A percentile compares a stretch with the other conserved stretches of the same genome.
These are phyloP conservation scores for Cerceris ruficornis DNA, from an alignment of 2,888 invertebrate genomes.

Conservation along the genomic window DNA sequence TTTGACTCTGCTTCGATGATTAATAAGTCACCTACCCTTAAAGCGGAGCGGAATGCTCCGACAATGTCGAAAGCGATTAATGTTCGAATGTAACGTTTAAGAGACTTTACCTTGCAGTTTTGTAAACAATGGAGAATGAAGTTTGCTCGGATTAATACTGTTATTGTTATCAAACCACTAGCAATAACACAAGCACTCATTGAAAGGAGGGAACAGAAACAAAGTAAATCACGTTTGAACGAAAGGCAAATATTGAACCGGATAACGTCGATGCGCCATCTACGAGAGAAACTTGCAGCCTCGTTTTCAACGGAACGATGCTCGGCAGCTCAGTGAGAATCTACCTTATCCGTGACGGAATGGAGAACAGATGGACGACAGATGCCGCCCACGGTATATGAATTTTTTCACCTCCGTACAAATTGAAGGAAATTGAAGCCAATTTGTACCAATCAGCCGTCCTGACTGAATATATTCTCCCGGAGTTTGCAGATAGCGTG, in stretches of 20 bases:
- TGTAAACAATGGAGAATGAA: not conserved
- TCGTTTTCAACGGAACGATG: not conserved
- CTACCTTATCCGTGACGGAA: slow-evolving; percentile 34
- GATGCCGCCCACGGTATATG: slow-evolving; percentile 61
- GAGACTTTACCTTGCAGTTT: not conserved
- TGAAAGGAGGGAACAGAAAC: too few species aligned
- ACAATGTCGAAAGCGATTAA: not conserved
- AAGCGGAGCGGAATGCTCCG: not conserved
- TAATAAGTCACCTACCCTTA: too few species aligned
- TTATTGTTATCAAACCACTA: too few species aligned
- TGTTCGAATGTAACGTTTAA: not conserved
- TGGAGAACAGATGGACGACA: slow-evolving; percentile 26
- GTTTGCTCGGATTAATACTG: not conserved
- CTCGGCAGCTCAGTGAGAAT: not conserved
- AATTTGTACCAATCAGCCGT: slow-evolving; percentile 73
- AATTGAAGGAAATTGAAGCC: slow-evolving; percentile 72
- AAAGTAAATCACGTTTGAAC: too few species aligned
- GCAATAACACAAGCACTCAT: too few species aligned
- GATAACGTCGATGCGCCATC: not conserved
- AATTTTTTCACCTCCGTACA: slow-evolving; percentile 42
- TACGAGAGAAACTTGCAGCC: not conserved
- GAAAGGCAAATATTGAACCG: not conserved
- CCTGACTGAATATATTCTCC: slow-evolving; percentile 53
- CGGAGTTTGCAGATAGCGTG: slow-evolving; percentile 47
- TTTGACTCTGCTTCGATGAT: too few species aligned